Conservation (phyloP, 2,113 vertebrate species). For the Eidolon helvum region DNA sequence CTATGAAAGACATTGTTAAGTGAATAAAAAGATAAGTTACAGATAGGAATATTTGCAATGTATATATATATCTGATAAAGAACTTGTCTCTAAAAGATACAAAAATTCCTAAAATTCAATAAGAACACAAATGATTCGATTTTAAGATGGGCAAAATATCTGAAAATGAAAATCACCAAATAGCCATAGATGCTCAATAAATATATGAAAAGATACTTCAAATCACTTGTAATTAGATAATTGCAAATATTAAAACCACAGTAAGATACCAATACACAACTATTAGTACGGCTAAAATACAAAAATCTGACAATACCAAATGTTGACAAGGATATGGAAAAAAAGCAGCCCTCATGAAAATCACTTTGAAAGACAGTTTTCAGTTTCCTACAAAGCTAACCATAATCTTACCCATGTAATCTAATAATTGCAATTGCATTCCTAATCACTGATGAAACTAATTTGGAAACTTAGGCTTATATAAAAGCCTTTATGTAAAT, state of each 20-base stretch:
- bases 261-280: neutral
- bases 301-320: neutral
- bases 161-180: neutral
- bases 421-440: neutral
- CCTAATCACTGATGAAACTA: neutral
- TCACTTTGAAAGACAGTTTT: neutral
- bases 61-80: neutral
- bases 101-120: neutral
- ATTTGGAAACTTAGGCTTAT: neutral
- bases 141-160: neutral
- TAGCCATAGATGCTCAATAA: neutral
- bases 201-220: neutral
- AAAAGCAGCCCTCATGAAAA: neutral
- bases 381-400: neutral
- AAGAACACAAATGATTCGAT: neutral
- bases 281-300: neutral
- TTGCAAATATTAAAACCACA: neutral
- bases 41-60: neutral
- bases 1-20: neutral
- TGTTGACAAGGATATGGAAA: neutral
- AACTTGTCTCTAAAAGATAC: neutral
- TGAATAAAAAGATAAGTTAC: neutral
- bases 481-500: neutral
- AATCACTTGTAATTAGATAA: neutral
- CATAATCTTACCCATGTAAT: neutral